A percentile compares a stretch with the other conserved stretches of the same genome.
phyloP scores from a whole-genome alignment of 2,113 vertebrate genomes.

The Arvicanthis niloticus region DNA sequence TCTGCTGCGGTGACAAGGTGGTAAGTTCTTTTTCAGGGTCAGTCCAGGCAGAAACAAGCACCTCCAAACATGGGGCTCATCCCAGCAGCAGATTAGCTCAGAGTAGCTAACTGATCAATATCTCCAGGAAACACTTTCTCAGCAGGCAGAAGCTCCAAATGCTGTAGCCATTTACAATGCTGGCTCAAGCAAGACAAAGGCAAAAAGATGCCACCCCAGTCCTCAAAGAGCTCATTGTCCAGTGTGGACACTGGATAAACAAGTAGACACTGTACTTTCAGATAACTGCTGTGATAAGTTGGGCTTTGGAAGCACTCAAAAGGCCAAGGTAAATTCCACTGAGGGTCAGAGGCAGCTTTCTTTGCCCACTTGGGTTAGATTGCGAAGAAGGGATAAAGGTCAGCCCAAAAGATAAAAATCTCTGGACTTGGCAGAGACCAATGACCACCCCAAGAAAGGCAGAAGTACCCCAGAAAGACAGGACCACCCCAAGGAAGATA shows the following conservation, averaged over 20 bases:
- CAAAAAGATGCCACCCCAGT: neutral
- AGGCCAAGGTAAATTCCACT: neutral
- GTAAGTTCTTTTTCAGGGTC: neutral
- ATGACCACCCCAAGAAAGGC: neutral
- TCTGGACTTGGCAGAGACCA: neutral
- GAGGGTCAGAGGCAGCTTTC: constrained; percentile 18
- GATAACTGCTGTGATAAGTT: neutral
- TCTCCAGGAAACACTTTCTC: neutral
- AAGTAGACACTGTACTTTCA: neutral
- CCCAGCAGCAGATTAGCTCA: neutral
- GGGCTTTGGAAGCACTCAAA: neutral
- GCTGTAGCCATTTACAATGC: neutral
- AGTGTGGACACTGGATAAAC: neutral
- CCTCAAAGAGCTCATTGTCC: neutral
- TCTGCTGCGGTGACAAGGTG: neutral
- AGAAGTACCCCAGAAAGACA: neutral
- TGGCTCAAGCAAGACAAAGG: neutral
- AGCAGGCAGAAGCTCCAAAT: neutral
- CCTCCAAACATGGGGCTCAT: neutral
- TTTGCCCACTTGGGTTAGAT: neutral
- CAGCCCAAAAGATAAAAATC: no score
- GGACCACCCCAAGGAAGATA: neutral
- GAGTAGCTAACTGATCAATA: neutral
- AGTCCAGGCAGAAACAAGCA: neutral
- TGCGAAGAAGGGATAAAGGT: neutral